Conservation (phyloP, 1,140 invertebrate genomes). For the Triops longicaudatus region DNA sequence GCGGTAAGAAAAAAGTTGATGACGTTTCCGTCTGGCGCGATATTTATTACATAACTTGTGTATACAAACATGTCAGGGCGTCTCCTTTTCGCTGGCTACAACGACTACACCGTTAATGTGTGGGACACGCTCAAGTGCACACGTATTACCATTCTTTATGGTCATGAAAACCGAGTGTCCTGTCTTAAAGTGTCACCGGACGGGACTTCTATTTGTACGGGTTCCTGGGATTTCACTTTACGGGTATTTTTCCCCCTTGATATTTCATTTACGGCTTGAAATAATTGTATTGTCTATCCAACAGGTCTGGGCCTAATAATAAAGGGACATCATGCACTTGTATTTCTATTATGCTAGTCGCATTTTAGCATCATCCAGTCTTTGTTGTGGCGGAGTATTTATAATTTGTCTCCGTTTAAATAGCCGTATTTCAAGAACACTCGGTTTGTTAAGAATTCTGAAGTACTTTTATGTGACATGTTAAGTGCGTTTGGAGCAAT, state of each 20-base stretch:
- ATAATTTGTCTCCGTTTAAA: not conserved
- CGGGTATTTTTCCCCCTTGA: conserved; percentile 49
- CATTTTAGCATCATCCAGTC: conserved; percentile 9
- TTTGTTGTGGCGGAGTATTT: not conserved
- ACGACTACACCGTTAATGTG: conserved; percentile 96
- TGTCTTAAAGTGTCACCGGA: conserved; percentile 92
- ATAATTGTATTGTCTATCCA: not conserved
- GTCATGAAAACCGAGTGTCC: conserved; percentile 93
- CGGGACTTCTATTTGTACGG: conserved; percentile 93
- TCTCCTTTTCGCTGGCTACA: conserved; percentile 94
- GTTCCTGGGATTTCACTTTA: conserved; percentile 95
- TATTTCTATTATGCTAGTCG: conserved; percentile 19
- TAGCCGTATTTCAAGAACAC: too few relatives aligned
- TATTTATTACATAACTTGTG: conserved; percentile 25
- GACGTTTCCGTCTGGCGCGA: conserved; percentile 16
- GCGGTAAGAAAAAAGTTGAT: conserved; percentile 54
- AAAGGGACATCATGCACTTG: too few relatives aligned
- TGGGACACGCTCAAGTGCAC: conserved; percentile 96
- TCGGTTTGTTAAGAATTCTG: too few relatives aligned
- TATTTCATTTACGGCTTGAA: not conserved
- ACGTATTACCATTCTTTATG: conserved; percentile 84
- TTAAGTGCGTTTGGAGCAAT: too few relatives aligned
- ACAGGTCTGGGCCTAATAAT: conserved; percentile 27
- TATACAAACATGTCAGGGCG: conserved; percentile 53
- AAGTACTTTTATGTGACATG: too few relatives aligned